Percentiles rank a stretch among this genome's conserved stretches.
Evolutionary conservation across 2,113 vertebrate species (phyloP).

Genomic region (Crotalus horridus): DNA sequence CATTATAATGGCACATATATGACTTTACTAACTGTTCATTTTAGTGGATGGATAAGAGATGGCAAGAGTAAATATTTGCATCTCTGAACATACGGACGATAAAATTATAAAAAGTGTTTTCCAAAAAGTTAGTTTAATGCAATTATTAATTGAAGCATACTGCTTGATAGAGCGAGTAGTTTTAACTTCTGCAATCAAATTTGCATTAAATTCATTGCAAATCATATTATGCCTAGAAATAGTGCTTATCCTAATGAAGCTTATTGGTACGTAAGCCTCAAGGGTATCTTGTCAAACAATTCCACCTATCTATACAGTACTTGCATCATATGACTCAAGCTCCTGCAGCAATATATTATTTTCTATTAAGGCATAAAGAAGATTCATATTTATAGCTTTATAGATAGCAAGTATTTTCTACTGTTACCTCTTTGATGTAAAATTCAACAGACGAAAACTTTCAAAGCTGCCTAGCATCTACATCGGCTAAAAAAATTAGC

Average conservation of each 20-base stretch:
- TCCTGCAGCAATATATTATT: constrained; percentile 31
- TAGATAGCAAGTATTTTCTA: background rate
- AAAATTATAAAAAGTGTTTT: background rate
- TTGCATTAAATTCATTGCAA: constrained; percentile 53
- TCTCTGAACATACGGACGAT: constrained; percentile 16
- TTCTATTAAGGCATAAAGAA: constrained; percentile 26
- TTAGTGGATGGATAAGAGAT: background rate
- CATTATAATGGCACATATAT: constrained; percentile 36
- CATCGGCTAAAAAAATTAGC: background rate
- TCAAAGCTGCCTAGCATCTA: background rate
- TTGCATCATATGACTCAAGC: constrained; percentile 24
- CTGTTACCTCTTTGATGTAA: background rate
- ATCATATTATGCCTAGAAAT: constrained; percentile 39
- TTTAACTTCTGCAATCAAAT: constrained; percentile 47
- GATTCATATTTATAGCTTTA: constrained; percentile 9
- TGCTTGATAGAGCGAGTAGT: constrained; percentile 37
- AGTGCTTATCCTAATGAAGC: constrained; percentile 46
- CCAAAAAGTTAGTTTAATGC: constrained; percentile 27
- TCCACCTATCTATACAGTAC: constrained; percentile 28
- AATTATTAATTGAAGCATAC: constrained; percentile 23
- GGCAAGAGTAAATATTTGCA: constrained; percentile 18
- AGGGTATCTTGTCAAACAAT: background rate
- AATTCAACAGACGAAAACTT: background rate
- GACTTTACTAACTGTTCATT: constrained; percentile 34
- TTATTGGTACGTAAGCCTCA: constrained; percentile 26